Evolutionary conservation across 2,113 vertebrate genomes (phyloP), one percentile per base, ranked within the genome.

Genomic region (Albula goreensis): DNA sequence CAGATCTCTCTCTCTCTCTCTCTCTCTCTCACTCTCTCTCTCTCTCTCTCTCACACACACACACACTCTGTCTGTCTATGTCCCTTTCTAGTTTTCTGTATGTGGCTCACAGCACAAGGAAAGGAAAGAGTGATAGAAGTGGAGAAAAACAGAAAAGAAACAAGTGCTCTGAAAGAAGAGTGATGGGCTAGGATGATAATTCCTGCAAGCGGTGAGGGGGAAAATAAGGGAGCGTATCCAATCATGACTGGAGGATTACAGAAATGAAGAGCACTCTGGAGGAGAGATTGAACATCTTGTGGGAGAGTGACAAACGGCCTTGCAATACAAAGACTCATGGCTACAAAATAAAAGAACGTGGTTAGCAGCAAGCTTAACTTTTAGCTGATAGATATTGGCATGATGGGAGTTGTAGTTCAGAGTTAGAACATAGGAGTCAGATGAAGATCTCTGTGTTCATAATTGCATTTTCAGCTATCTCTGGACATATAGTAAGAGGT

Each of bases 211-310:
- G n/a, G 70, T 74, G 70, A 74, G n/a, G 70, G 70, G 11, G 70
- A 74, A 74, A 74, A 74, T 74, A 31, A 31, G 22, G n/a, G 70
- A n/a, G n/a, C 5, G 70, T 74, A 31, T n/a, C 70, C 70, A 74
- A 74, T 74, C 70, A 74, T 74, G 70, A 74, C 70, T n/a, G 22
- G 70, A 31, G 70, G 70, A 74, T 74, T 74, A 74, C 5, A 74
- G n/a, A 74, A 74, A 74, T 31, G 70, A 74, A 74, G 70, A 74
- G 70, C 70, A 74, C 70, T 74, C 70, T 22, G 22, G 70, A 74
- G n/a, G n/a, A 74, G 22, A 74, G 70, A 74, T 31, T 74, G 70
- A 74, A 25, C 22, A 31, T 11, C 70, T 74, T n/a, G 70, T n/a
- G 31, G 70, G 70, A 74, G 70, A 9, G n/a, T 10, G 70, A 31